These are phyloP conservation scores for Tringa solitaria DNA, from an alignment of 2,113 vertebrate species.

Conservation along the genomic window DNA sequence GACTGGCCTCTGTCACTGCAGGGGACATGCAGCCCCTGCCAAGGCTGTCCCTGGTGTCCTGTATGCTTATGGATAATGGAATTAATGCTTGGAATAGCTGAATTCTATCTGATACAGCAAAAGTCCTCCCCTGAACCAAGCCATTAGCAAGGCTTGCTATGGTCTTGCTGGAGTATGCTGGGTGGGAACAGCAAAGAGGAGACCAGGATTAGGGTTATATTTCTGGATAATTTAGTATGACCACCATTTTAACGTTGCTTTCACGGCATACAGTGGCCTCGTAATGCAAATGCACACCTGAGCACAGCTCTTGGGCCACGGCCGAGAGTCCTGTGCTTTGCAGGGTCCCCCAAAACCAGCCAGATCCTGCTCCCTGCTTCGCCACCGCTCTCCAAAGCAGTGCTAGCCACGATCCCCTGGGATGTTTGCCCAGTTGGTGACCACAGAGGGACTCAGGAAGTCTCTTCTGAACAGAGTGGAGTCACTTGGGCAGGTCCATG, in stretches of 20 bases:
- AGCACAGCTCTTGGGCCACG: accelerated
- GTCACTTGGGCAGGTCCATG: not conserved
- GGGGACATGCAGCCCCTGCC: not conserved
- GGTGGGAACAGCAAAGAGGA: not conserved
- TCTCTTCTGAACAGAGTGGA: not conserved
- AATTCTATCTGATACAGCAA: not conserved
- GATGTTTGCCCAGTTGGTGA: not conserved
- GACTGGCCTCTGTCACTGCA: not conserved
- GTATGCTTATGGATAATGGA: not conserved
- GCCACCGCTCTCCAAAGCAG: not conserved
- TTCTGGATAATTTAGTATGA: not conserved
- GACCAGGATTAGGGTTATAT: not conserved
- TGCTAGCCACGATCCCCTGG: not conserved
- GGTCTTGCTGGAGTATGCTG: not conserved
- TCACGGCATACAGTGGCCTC: not conserved
- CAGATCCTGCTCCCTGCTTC: not conserved
- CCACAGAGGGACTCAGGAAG: not conserved
- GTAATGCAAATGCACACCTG: accelerated
- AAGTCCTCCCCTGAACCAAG: not conserved
- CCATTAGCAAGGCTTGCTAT: not conserved
- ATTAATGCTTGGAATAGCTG: constrained; percentile 6
- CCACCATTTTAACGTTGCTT: not conserved
- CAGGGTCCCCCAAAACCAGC: not conserved
- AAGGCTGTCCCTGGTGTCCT: not conserved
- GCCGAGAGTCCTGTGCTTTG: not conserved